Evolutionary conservation across 2,113 vertebrate species (phyloP), one percentile per base, ranked within the genome.

Genomic region (Sylvilagus bachmani): DNA sequence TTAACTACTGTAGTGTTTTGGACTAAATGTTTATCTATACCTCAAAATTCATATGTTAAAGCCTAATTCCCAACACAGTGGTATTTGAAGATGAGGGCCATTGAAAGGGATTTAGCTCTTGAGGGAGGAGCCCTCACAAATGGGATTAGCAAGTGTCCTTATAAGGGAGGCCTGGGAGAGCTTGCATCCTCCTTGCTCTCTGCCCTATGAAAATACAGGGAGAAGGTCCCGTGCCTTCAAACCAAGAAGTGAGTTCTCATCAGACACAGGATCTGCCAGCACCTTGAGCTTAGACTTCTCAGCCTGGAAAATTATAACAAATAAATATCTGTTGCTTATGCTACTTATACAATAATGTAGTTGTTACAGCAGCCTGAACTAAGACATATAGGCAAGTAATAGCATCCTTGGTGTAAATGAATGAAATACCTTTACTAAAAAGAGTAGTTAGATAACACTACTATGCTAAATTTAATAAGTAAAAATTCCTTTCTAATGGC

Each of bases 401-500:
- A 67, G 11, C 21, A 80, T 16, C 36, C 6, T 94, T 83, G 74
- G 21, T 62, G 12, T 75, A 10, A 92, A 51, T 55, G 29, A 69
- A 81, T 67, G 27, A 93, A 89, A 79, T 85, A 71, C 22, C 82
- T 62, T 82, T 95, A 75, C 73, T 85, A 64, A 90, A 73, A 93
- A 62, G 2, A 44, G 14, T 8, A 91, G 13, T 22, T 67, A 83
- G 66, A 62, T 69, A 79, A 77, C 19, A 62, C 61, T 78, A 51
- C 27, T 75, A 84, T 79, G 17, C 67, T 53, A 10, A 31, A 89
- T 55, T 73, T 86, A 93, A 62, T 55, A 73, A 81, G 53, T 64
- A 88, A 44, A 44, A 44, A 44, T 25, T 66, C 13, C 27, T 85
- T 96, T 78, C 71, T 67, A 95, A 85, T 69, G 49, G 29, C 4